Conservation (phyloP, 1,140 invertebrate species). For the Choristoneura fumiferana region DNA sequence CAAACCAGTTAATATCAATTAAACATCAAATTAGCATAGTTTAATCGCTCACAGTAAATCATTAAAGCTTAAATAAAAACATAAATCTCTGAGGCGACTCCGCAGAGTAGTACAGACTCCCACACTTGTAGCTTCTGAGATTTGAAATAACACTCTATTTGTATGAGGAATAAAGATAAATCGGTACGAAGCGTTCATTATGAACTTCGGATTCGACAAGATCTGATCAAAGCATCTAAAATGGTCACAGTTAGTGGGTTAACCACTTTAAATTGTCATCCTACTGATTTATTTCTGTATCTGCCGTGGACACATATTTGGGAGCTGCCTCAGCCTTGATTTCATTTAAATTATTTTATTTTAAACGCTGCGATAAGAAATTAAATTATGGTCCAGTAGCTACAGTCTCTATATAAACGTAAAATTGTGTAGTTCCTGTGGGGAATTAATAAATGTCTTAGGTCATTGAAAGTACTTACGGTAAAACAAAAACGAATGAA, state of each 20-base stretch:
- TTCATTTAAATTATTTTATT: constrained; percentile 20
- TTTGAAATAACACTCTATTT: constrained; percentile 50
- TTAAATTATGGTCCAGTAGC: background rate
- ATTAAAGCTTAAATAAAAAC: constrained; percentile 78
- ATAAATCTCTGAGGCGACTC: constrained; percentile 70
- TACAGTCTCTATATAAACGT: too few relatives aligned
- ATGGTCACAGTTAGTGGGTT: constrained; percentile 79
- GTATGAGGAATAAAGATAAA: constrained; percentile 35
- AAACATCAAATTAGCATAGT: constrained; percentile 69
- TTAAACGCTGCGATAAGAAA: constrained; percentile 4
- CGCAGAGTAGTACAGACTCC: constrained; percentile 73
- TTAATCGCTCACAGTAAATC: constrained; percentile 70
- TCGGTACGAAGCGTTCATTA: constrained; percentile 26
- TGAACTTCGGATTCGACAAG: constrained; percentile 69
- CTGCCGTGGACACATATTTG: constrained; percentile 75
- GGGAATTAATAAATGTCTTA: too few relatives aligned
- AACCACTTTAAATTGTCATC: constrained; percentile 80
- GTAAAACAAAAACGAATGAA: too few relatives aligned
- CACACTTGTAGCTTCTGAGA: constrained; percentile 45
- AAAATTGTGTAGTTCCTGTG: too few relatives aligned
- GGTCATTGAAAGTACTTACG: too few relatives aligned
- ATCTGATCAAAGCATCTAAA: constrained; percentile 78
- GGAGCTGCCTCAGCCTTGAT: constrained; percentile 39
- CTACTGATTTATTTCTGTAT: constrained; percentile 79
- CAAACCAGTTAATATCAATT: constrained; percentile 60